Base-by-base conservation (phyloP, 2,797 vertebrate genomes). In the Falco novaeseelandiae region DNA sequence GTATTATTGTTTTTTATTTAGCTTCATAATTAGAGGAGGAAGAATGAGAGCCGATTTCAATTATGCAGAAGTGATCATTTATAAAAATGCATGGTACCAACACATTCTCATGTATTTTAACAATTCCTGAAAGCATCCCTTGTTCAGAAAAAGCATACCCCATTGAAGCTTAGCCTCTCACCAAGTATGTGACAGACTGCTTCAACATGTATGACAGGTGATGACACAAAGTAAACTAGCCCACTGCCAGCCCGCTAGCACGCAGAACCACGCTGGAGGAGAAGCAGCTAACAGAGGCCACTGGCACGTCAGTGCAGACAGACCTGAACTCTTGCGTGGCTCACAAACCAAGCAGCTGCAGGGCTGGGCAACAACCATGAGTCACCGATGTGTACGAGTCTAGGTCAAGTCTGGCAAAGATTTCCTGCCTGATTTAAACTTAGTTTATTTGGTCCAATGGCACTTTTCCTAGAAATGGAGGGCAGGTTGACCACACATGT, bases 401-500 rank as follows among this genome's bases (percentile, higher is more conserved):
- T 16, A 36, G 59, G 36, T 59, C 83, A 83, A 61, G 76, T 30
- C 94, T 97, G 87, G 80, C 95, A 91, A 87, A 91, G 19, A 95
- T 94, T 88, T 92, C 84, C 83, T 91, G 88, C 51, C 74, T 38
- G 71, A 94, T 54, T 94, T 80, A 72, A 92, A 71, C 73, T 71
- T 42, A 34, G 32, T 70, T 87, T 63, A 72, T 89, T 95, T 89
- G 67, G 79, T 79, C 46, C 93, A 76, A 61, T 61, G 65, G 74
- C 65, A 54, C 59, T 91, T 76, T 40, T 93, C 85, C 88, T 91
- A 91, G 76, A 93, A 95, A 66, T 1, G 8, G 49, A 80, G 67
- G 57, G 73, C 87, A 94, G 73, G 74, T 8, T 97, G 93, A 94
- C 89, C 90, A 96, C 94, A 93, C 54, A 69, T 40, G 38, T 48